A percentile compares a stretch with the other conserved stretches of the same genome.
Evolutionary conservation across 2,888 invertebrate species (phyloP).

Genomic region (Drosophila affinis): DNA sequence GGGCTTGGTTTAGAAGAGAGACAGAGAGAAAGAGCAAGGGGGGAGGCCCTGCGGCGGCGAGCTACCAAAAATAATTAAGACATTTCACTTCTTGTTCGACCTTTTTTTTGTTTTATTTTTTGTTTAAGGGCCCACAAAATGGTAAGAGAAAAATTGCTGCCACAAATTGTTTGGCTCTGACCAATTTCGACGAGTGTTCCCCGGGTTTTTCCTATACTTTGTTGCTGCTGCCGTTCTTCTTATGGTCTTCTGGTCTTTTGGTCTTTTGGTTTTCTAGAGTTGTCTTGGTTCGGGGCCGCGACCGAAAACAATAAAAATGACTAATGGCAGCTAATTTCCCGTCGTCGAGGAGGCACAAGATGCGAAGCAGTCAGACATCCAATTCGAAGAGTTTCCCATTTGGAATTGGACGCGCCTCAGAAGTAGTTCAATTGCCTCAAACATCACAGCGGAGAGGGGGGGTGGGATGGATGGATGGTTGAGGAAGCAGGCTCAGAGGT

Average conservation of each 20-base stretch:
- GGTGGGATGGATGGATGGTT: neutral
- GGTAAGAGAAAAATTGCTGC: conserved; percentile 70
- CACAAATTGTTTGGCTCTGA: conserved; percentile 72
- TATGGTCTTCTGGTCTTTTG: conserved; percentile 27
- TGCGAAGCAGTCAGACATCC: conserved; percentile 20
- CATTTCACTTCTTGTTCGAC: conserved; percentile 66
- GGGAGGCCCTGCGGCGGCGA: conserved; percentile 35
- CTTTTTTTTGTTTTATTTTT: conserved; percentile 15
- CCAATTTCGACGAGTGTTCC: conserved; percentile 60
- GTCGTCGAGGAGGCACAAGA: conserved; percentile 47
- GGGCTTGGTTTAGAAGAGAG: conserved; percentile 36
- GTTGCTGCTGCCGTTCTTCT: conserved; percentile 28
- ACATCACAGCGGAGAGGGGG: neutral
- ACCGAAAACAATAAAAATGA: conserved; percentile 80
- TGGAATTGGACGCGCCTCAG: conserved; percentile 51
- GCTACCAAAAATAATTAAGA: conserved; percentile 77
- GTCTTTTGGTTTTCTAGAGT: conserved; percentile 19
- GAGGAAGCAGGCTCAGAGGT: neutral
- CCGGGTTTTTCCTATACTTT: conserved; percentile 46
- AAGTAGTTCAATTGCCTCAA: conserved; percentile 42
- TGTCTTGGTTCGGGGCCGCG: conserved; percentile 51
- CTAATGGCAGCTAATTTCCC: conserved; percentile 80
- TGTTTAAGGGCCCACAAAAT: conserved; percentile 47
- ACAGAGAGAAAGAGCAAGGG: conserved; percentile 1
- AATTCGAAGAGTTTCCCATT: conserved; percentile 52